Evolutionary conservation across 2,797 vertebrate species (phyloP), one percentile per base, ranked within the genome.

Genomic region (Chanos chanos): DNA sequence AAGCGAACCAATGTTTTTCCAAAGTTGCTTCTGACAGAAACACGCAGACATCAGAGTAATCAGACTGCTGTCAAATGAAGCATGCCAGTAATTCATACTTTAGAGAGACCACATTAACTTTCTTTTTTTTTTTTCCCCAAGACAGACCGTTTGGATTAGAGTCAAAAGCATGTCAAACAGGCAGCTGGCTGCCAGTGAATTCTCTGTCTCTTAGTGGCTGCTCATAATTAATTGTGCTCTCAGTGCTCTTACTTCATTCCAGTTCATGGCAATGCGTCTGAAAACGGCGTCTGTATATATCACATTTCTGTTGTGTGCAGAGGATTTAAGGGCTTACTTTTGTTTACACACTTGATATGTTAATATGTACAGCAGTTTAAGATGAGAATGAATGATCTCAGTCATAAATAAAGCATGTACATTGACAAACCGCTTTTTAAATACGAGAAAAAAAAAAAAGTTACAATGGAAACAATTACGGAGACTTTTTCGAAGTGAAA

Each of bases 401-500:
- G 52, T 27, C 52, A 52, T 61, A 52, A 55, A 62, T 73, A 62
- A 67, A 47, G 55, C 39, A 64, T 13, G 48, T 34, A 5, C 22
- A 13, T 18, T 61, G 34, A 59, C 53, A 48, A 22, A 60, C 52
- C 52, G 15, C 27, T 36, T 57, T 53, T 55, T 68, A 34, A 12
- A 34, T 12, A 34, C 3, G n/a, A 1, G 55, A 63, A 37, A 44
- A 19, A 6, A 66, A 22, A 55, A 43, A 43, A 40, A 49, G 4
- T 19, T 10, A 34, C 22, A 61, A 63, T 67, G 66, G 70, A 76
- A 66, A 81, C 64, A 52, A 75, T 63, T 61, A 75, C 74, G 79
- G 70, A 77, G 77, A 63, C 39, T n/a, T 28, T 51, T 68, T 49
- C 62, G 60, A 72, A 70, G 63, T 57, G 27, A 71, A 64, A 68